phyloP scores from a whole-genome alignment of 2,888 invertebrate genomes.

The Cactoblastis cactorum region DNA sequence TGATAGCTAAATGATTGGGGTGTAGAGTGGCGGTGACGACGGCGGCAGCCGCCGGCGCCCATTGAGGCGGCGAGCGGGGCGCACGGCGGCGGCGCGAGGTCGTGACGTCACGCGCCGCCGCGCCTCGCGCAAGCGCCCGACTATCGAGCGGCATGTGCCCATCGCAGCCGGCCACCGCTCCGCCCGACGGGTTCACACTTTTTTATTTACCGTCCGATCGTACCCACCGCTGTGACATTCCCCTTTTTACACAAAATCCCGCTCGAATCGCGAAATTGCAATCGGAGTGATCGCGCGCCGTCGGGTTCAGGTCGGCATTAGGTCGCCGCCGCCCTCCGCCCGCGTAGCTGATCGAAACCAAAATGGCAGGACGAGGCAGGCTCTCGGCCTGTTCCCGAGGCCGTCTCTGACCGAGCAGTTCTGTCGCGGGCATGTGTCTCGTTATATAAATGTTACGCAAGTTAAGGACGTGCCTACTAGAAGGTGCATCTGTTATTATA shows the following conservation, averaged over 20 bases:
- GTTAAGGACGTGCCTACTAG: constrained; percentile 56
- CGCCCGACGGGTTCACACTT: constrained; percentile 63
- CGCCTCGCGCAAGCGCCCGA: constrained; percentile 67
- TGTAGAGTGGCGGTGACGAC: constrained; percentile 26
- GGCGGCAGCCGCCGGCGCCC: constrained; percentile 29
- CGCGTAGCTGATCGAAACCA: constrained; percentile 42
- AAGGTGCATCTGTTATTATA: constrained; percentile 50
- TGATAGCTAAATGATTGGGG: constrained; percentile 45
- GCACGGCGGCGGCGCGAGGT: constrained; percentile 55
- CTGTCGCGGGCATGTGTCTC: constrained; percentile 54
- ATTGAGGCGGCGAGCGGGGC: constrained; percentile 39
- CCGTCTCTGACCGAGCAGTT: constrained; percentile 47
- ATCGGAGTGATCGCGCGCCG: constrained; percentile 26
- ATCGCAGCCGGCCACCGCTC: constrained; percentile 68
- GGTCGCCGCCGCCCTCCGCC: constrained; percentile 32
- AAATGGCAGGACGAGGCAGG: constrained; percentile 61
- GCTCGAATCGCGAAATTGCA: constrained; percentile 25
- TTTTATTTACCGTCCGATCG: constrained; percentile 68
- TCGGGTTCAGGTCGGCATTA: constrained; percentile 20
- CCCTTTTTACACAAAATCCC: constrained; percentile 42
- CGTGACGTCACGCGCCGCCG: constrained; percentile 60
- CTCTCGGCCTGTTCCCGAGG: constrained; percentile 46
- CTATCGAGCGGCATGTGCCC: constrained; percentile 77
- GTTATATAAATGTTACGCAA: constrained; percentile 76
- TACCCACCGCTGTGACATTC: constrained; percentile 47